phyloP scores from a whole-genome alignment of 2,888 invertebrate genomes.

The Meloe dianella region DNA sequence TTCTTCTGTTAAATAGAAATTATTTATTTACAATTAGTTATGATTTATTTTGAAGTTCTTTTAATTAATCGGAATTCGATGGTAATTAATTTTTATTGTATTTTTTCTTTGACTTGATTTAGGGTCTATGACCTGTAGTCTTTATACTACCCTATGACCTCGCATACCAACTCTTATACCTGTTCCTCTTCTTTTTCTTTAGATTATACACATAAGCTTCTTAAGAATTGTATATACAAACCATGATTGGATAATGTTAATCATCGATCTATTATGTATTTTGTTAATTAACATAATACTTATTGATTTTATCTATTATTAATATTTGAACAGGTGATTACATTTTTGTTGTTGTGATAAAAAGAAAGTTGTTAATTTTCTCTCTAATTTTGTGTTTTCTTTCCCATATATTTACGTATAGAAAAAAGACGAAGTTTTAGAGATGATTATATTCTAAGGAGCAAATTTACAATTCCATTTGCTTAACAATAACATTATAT shows the following conservation, averaged over 20 bases:
- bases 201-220: neutral
- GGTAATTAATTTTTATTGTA: slow-evolving; percentile 32
- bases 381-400: neutral
- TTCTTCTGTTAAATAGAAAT: too few relatives aligned
- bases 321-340: slow-evolving; percentile 10
- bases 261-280: neutral
- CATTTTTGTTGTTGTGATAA: neutral
- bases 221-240: neutral
- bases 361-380: slow-evolving; percentile 6
- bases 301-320: slow-evolving; percentile 3
- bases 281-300: slow-evolving; percentile 6
- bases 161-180: slow-evolving; percentile 57
- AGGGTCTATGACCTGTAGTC: slow-evolving; percentile 57
- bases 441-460: neutral
- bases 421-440: neutral
- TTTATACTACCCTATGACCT: slow-evolving; percentile 59
- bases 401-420: neutral
- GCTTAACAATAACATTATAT: neutral
- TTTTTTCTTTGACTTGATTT: slow-evolving; percentile 38
- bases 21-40: too few relatives aligned
- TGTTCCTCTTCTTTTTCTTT: slow-evolving; percentile 42
- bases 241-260: slow-evolving; percentile 8
- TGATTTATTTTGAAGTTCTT: neutral
- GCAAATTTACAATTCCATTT: neutral
- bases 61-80: neutral